These are phyloP conservation scores for Erebia aethiops DNA, from an alignment of 2,888 invertebrate genomes.

Conservation along the genomic window DNA sequence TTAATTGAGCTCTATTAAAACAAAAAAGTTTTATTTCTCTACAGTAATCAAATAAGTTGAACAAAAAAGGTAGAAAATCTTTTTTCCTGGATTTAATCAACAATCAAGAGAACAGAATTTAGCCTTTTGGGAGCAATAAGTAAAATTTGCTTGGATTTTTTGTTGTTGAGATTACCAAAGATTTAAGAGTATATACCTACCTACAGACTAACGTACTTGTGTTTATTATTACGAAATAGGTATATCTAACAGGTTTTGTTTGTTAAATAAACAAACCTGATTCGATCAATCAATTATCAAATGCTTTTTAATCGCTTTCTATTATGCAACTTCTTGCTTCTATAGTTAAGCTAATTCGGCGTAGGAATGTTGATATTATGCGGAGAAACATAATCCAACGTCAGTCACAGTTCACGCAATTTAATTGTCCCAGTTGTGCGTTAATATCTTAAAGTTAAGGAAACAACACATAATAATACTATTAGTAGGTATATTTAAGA, in stretches of 20 bases:
- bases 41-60: background rate
- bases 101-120: background rate
- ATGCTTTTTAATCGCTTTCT: slow-evolving; percentile 2
- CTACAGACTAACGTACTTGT: background rate
- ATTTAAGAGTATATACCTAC: slow-evolving; percentile 8
- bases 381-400: slow-evolving; percentile 21
- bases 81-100: background rate
- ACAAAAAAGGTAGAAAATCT: background rate
- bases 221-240: background rate
- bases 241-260: background rate
- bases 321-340: slow-evolving; percentile 20
- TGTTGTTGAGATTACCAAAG: background rate
- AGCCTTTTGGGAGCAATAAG: slow-evolving; percentile 5
- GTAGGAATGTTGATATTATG: slow-evolving; percentile 31
- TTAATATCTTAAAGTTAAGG: slow-evolving; percentile 38
- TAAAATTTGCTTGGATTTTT: slow-evolving; percentile 5
- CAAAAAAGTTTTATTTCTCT: background rate
- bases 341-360: slow-evolving; percentile 16
- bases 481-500: background rate
- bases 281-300: background rate
- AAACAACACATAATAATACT: slow-evolving; percentile 34
- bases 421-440: slow-evolving; percentile 18
- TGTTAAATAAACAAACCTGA: slow-evolving; percentile 3
- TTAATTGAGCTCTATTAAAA: too few relatives aligned
- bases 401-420: slow-evolving; percentile 25